Evolutionary conservation across 1,140 invertebrate genomes (phyloP).

Genomic region (Plodia interpunctella): DNA sequence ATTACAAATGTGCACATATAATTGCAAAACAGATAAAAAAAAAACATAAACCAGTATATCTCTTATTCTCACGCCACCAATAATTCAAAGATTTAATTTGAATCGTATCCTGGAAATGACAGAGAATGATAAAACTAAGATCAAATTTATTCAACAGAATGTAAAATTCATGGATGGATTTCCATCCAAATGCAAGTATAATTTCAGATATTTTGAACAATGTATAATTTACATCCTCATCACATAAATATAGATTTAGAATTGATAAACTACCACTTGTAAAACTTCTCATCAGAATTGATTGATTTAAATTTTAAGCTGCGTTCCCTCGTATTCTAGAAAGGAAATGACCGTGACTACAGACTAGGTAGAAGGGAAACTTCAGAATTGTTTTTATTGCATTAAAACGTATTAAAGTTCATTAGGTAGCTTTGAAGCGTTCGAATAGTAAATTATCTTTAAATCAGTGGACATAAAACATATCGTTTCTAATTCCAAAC

Average conservation of each 20-base stretch:
- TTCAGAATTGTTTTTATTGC: too few relatives aligned
- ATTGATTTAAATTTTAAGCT: too few relatives aligned
- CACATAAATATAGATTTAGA: neutral
- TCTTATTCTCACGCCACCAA: neutral
- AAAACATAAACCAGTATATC: too few relatives aligned
- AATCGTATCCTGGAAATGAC: neutral
- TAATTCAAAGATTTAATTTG: neutral
- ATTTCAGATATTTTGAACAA: neutral
- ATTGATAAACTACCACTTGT: neutral
- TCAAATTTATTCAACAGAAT: neutral
- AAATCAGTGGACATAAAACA: slow-evolving; percentile 1
- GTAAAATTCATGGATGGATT: neutral
- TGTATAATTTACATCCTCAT: neutral
- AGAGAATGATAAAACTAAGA: neutral
- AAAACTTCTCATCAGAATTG: neutral
- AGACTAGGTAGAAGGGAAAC: too few relatives aligned
- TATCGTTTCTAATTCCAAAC: neutral
- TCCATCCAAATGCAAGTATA: neutral
- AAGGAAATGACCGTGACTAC: too few relatives aligned
- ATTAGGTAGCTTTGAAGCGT: neutral
- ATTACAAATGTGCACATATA: neutral
- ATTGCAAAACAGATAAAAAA: neutral
- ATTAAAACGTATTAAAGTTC: neutral
- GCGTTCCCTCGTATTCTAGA: too few relatives aligned
- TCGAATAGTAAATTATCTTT: neutral